Evolutionary conservation across 2,888 invertebrate genomes (phyloP), one percentile per base, ranked within the genome.

Genomic region (Ariolimax columbianus): DNA sequence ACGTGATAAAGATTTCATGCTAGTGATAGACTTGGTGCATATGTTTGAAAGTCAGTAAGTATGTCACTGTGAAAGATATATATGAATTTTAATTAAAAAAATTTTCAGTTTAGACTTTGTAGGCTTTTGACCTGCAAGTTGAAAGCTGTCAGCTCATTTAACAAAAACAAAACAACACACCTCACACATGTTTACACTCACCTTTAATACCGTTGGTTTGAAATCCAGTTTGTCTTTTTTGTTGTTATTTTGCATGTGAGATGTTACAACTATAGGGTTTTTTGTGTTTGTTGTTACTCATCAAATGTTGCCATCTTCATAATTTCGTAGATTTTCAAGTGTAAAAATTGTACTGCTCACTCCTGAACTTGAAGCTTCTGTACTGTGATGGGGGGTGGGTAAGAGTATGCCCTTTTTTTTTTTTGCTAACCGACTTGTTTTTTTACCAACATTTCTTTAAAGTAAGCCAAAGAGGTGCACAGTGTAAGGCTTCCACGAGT

Each of bases 321-420:
- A 19, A 17, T 55, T 55, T 55, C 3, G 23, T 19, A 19, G 59
- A 63, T 6, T 26, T 63, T 63, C 3, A 63, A 63, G 59, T 26
- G 4, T 26, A 4, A n/a, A n/a, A 7, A 17, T 19, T 47, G 6
- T 47, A 9, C 6, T 47, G 55, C 1, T n/a, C 59, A 26, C n/a
- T 63, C 59, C n/a, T n/a, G n/a, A 63, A 63, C 59, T n/a, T n/a
- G 55, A 55, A n/a, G n/a, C n/a, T 63, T 63, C 59, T n/a, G 11
- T 63, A 63, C 17, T 63, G 17, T 63, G 26, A 26, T 63, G 59
- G 26, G n/a, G 11, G n/a, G n/a, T n/a, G n/a, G n/a, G n/a, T n/a
- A n/a, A n/a, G n/a, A 2, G 11, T 23, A 26, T 26, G 59, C 59
- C 26, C 3, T 55, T 3, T 63, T 2, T 9, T n/a, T 63, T 26